Base-by-base conservation (phyloP, 2,797 vertebrate genomes). In the Myotis pilosus region DNA sequence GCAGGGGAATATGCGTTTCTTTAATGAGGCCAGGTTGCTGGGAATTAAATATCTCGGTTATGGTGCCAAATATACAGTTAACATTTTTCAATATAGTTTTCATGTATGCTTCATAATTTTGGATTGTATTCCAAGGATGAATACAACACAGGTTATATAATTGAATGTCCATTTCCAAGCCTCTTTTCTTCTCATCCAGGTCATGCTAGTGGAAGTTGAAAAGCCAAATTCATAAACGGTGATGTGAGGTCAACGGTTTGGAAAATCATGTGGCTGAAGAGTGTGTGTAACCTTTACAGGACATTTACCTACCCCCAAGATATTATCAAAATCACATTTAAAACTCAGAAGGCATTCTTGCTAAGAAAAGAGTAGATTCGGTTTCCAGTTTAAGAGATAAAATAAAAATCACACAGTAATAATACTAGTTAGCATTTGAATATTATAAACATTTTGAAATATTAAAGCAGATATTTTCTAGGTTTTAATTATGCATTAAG, bases 371-470 rank as follows among this genome's bases (percentile, higher is more conserved):
- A 49, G 9, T 8, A 85, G 47, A 30, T 25, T 7, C 1, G 47
- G 41, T 60, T 86, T 15, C 17, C 6, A 81, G 11, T 38, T 92
- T 87, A 92, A 22, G 38, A 87, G 30, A 89, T 23, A 96, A 1
- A 68, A 80, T 38, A 84, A 71, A 93, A 78, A 80, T 64, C 68
- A 71, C 28, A 71, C 36, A 41, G 51, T 36, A 69, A 80, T 80
- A 87, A 36, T 41, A 82, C 4, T 66, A 16, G 69, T 57, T 68
- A 71, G 17, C 30, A 72, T 90, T 83, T 85, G 33, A 76, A 85
- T 51, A 89, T 90, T 66, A 92, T 78, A 41, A 76, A 41, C 15
- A 76, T 68, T 84, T 41, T 91, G 47, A 92, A 86, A 92, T 80
- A 64, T 17, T 79, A 33, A 79, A 69, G 49, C 20, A 17, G 30